Base-by-base conservation (phyloP, 2,797 vertebrate genomes). In the Helicolenus hilgendorfi region DNA sequence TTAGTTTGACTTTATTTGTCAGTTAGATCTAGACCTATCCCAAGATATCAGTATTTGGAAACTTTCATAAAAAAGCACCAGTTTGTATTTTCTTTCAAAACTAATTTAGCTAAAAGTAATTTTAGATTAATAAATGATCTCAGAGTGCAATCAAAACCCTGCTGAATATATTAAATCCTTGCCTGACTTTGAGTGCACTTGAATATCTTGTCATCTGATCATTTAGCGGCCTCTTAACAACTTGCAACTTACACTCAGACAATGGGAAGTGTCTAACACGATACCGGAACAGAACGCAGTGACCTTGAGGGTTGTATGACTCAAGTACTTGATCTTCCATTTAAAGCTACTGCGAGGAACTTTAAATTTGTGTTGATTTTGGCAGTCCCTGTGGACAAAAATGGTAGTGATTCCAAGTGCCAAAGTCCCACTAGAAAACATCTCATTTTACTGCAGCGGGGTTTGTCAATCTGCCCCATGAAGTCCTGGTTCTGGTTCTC, bases 161-260 rank as follows among this genome's bases (percentile, higher is more conserved):
- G 1, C 35, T 58, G 24, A 31, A 33, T 63, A 74, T 55, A 75
- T 63, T 69, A 45, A 85, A 69, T 36, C 64, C n/a, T 10, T 11
- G 20, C 26, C 64, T 56, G 71, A 67, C 31, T 73, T n/a, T n/a
- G 55, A 62, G 68, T 13, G 53, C 53, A 41, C 60, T 68, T 1
- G 26, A 72, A 13, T 60, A 35, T 72, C 65, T 26, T 77, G 84
- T 77, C 74, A 73, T 53, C 62, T 18, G 78, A 81, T 85, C 72
- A 49, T 67, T 75, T 70, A 41, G 38, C 1, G 1, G 35, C 11
- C 55, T 58, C 41, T 68, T 68, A n/a, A 15, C 64, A 20, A 15
- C 49, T 14, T 31, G 59, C 59, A 72, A 31, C 29, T 4, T 31
- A 9, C 20, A 38, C 53, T 55, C 62, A 1, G 20, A 11, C 13